Evolutionary conservation across 2,113 vertebrate species (phyloP).

Genomic region (Rhizomys pruinosus): DNA sequence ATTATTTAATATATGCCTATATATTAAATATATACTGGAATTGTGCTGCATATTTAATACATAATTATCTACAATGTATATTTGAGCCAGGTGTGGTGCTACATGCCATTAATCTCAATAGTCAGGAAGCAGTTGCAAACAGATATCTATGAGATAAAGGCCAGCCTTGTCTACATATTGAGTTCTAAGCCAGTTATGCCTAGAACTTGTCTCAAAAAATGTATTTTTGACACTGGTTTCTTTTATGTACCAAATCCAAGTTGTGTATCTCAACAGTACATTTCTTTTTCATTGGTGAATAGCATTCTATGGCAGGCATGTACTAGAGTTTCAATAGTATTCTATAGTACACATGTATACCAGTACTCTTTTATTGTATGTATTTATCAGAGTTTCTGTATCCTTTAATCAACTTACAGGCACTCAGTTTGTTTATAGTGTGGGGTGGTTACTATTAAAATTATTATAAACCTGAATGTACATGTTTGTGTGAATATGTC

Average conservation of each 20-base stretch:
- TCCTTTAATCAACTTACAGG: neutral
- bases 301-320: too few relatives aligned
- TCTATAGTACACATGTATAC: neutral
- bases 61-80: neutral
- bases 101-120: too few relatives aligned
- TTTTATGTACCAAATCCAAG: neutral
- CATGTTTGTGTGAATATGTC: neutral
- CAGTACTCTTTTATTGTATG: too few relatives aligned
- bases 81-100: too few relatives aligned
- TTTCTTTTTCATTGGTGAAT: neutral
- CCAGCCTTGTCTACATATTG: too few relatives aligned
- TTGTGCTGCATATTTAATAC: neutral
- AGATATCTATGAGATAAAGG: too few relatives aligned
- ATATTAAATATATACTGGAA: neutral
- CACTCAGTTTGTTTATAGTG: neutral
- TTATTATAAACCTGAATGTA: neutral
- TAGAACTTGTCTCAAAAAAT: too few relatives aligned
- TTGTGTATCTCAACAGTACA: neutral
- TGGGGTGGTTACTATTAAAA: neutral
- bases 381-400: neutral
- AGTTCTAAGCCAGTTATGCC: too few relatives aligned
- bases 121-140: too few relatives aligned
- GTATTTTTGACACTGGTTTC: neutral
- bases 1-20: neutral
- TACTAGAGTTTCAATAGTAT: neutral